These are phyloP conservation scores for Sarcophilus harrisii DNA, from an alignment of 2,797 vertebrate genomes.

Conservation along the genomic window DNA sequence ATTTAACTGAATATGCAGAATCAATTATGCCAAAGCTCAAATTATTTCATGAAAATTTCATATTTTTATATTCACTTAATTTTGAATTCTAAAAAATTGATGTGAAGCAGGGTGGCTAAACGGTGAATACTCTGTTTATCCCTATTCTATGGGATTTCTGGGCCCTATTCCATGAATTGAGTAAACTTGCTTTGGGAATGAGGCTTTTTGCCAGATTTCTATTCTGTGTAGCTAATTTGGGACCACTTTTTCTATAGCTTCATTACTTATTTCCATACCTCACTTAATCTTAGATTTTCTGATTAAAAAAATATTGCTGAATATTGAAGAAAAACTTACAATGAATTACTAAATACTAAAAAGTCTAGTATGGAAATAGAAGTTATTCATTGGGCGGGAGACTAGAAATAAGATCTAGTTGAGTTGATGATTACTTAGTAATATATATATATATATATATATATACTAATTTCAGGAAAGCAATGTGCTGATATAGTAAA, in stretches of 20 bases:
- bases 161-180: neutral
- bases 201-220: neutral
- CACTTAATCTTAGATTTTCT: neutral
- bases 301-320: neutral
- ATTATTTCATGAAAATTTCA: neutral
- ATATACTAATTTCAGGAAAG: slow-evolving; percentile 1
- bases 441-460: neutral
- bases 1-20: neutral
- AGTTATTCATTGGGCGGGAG: neutral
- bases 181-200: neutral
- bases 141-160: neutral
- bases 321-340: neutral
- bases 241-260: neutral
- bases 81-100: neutral
- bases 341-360: neutral
- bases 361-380: slow-evolving; percentile 29
- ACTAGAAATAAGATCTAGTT: slow-evolving; percentile 8
- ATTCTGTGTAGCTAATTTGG: neutral
- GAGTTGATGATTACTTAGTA: neutral
- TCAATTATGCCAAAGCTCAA: neutral
- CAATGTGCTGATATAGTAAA: neutral
- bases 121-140: neutral
- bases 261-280: neutral
- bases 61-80: neutral
- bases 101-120: neutral